phyloP scores from a whole-genome alignment of 2,888 invertebrate genomes.

The Autographa pulchrina region DNA sequence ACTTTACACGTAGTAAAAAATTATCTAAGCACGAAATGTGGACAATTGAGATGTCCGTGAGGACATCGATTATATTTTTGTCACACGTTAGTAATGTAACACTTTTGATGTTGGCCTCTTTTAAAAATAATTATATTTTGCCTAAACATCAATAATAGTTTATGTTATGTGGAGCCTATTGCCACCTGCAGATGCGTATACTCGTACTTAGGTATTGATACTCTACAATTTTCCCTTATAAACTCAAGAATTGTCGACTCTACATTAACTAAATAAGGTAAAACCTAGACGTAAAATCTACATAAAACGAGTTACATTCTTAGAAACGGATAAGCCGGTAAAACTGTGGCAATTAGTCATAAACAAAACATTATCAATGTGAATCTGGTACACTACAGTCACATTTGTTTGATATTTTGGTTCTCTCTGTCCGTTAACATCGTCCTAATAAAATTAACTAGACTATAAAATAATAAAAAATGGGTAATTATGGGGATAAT shows the following conservation, averaged over 20 bases:
- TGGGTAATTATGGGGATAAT: too few relatives aligned
- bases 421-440: too few relatives aligned
- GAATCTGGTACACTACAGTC: too few relatives aligned
- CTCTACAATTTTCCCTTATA: neutral
- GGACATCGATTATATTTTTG: constrained; percentile 63
- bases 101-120: too few relatives aligned
- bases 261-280: neutral
- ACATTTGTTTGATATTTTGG: too few relatives aligned
- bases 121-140: too few relatives aligned
- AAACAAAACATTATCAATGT: neutral
- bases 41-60: constrained; percentile 58
- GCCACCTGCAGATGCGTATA: neutral
- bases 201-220: neutral
- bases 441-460: too few relatives aligned
- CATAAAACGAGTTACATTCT: neutral
- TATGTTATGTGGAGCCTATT: neutral
- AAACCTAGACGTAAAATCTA: neutral
- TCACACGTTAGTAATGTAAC: constrained; percentile 29
- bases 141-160: neutral
- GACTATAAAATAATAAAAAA: too few relatives aligned
- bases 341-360: neutral
- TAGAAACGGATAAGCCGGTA: neutral
- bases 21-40: constrained; percentile 64
- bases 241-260: constrained; percentile 1
- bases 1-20: constrained; percentile 59